Evolutionary conservation across 53 echinoderm and acorn worm species (phyloP), one percentile per base, ranked within the genome.

Genomic region (Apostichopus leukothele): DNA sequence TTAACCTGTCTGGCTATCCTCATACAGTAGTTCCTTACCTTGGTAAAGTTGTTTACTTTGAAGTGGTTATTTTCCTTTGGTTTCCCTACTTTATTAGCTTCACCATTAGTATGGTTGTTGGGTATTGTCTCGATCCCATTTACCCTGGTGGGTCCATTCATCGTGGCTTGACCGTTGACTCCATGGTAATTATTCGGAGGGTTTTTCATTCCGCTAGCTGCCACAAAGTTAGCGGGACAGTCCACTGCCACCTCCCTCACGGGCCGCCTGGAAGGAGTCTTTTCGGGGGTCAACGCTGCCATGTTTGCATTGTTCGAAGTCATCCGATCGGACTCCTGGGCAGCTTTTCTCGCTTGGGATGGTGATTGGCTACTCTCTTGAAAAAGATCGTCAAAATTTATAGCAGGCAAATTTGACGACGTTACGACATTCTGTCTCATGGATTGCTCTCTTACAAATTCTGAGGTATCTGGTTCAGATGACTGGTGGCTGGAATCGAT

Each of bases 201-300:
- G 76, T 96, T 93, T 86, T 99, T 99, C 99, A 99, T 99, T 8
- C 99, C 99, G 83, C 99, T 99, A 7, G 99, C 99, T 52, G 99
- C 99, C 53, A 99, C 99, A 91, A 99, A 99, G 78, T 93, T 90
- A 26, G 96, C 89, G 18, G 99, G 99, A 83, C 99, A 99, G 92
- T 99, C 99, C 83, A 99, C 99, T 10, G 96, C 94, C 86, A 99
- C 92, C 87, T 99, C 99, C 50, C 99, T 81, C 10, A 92, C 92
- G 57, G 81, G n/a, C 18, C 51, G 60, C 79, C 88, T 60, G 50
- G 88, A 90, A 18, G 76, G 86, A 11, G 79, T 77, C 9, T 79
- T 89, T 51, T 86, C 88, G 6, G 74, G 60, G 61, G 86, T 16
- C 14, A 50, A 16, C 23, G 51, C 67, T n/a, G 88, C 88, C 83